Evolutionary conservation across 35 echinoderm and acorn worm species (phyloP).

Genomic region (Lytechinus pictus): DNA sequence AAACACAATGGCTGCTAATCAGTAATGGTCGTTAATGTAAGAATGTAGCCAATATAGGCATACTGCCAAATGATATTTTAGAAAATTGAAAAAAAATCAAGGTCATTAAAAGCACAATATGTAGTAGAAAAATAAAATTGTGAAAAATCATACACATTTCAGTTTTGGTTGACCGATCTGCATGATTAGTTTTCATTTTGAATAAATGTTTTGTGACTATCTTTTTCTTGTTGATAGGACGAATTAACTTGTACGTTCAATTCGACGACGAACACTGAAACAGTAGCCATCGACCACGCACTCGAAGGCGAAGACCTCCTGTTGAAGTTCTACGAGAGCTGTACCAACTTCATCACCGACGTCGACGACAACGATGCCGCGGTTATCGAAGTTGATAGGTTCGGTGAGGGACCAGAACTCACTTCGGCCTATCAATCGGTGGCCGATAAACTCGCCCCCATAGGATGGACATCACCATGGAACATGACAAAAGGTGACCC

Average conservation of each 20-base stretch:
- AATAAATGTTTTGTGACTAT: too few relatives aligned
- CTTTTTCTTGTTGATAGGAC: not conserved
- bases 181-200: too few relatives aligned
- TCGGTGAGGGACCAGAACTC: not conserved
- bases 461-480: not conserved
- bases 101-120: too few relatives aligned
- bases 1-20: too few relatives aligned
- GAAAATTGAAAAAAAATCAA: too few relatives aligned
- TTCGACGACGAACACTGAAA: not conserved
- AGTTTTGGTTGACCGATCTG: too few relatives aligned
- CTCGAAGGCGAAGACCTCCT: not conserved
- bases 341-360: not conserved
- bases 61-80: too few relatives aligned
- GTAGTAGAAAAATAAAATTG: too few relatives aligned
- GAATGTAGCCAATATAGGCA: too few relatives aligned
- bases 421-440: not conserved
- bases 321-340: conserved; percentile 30
- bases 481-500: conserved; percentile 34
- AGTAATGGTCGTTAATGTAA: too few relatives aligned
- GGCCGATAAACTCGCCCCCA: conserved; percentile 26
- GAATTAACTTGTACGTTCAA: not conserved
- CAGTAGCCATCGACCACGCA: not conserved
- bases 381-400: not conserved
- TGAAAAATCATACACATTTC: too few relatives aligned
- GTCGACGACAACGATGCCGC: conserved; percentile 36